These are phyloP conservation scores for Corythornis vintsioides DNA, from an alignment of 2,113 vertebrate genomes.

Conservation along the genomic window DNA sequence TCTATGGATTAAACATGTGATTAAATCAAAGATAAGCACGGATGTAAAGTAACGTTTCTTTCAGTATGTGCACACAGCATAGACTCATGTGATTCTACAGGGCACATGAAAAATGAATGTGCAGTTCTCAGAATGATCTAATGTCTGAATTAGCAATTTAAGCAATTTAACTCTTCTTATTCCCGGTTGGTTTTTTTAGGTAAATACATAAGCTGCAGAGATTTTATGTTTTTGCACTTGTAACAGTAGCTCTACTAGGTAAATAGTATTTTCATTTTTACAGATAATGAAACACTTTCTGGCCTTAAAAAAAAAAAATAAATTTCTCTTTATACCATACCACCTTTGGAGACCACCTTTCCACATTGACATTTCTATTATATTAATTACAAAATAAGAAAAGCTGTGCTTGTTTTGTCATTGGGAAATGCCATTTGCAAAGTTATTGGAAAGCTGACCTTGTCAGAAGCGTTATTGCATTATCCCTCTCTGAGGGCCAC, in stretches of 20 bases:
- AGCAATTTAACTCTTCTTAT: not conserved
- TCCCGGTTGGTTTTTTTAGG: not conserved
- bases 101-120: not conserved
- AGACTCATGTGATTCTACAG: not conserved
- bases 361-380: slow-evolving; percentile 52
- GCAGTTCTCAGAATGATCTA: not conserved
- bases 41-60: not conserved
- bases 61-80: not conserved
- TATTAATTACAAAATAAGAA: slow-evolving; percentile 25
- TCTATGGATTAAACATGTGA: not conserved
- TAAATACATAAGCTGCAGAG: not conserved
- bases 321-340: not conserved
- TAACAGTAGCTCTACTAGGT: not conserved
- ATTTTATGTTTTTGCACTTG: not conserved
- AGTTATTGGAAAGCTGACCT: slow-evolving; percentile 55
- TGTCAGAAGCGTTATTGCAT: slow-evolving; percentile 59
- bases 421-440: slow-evolving; percentile 61
- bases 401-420: slow-evolving; percentile 38
- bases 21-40: not conserved
- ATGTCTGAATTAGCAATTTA: not conserved
- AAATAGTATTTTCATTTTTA: not conserved
- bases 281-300: not conserved
- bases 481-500: slow-evolving; percentile 31
- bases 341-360: slow-evolving; percentile 16
- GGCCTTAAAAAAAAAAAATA: not conserved